Evolutionary conservation across 2,797 vertebrate genomes (phyloP).

Genomic region (Lepus oiostolus): DNA sequence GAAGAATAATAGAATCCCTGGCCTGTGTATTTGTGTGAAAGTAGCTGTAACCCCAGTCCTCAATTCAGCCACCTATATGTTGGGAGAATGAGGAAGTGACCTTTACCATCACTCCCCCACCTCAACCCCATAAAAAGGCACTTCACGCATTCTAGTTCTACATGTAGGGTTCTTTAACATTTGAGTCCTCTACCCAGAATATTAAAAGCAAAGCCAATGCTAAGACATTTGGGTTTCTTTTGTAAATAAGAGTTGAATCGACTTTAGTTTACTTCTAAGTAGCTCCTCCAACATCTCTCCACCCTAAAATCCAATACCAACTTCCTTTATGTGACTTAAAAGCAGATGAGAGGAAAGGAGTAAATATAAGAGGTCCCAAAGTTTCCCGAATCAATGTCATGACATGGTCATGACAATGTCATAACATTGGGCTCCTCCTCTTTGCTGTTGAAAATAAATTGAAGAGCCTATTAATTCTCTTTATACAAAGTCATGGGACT

Average conservation of each 20-base stretch:
- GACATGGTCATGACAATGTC: not conserved
- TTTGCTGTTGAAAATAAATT: not conserved
- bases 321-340: conserved; percentile 51
- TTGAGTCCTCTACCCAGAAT: not conserved
- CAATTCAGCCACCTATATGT: not conserved
- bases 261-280: not conserved
- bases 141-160: not conserved
- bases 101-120: not conserved
- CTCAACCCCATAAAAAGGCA: not conserved
- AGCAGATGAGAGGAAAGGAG: not conserved
- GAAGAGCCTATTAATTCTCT: conserved; percentile 32
- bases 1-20: not conserved
- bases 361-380: not conserved
- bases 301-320: not conserved
- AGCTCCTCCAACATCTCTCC: not conserved
- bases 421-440: not conserved
- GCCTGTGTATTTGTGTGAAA: not conserved
- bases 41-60: not conserved
- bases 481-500: not conserved
- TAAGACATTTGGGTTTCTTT: not conserved
- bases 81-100: not conserved
- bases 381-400: not conserved
- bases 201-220: not conserved
- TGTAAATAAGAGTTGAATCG: not conserved
- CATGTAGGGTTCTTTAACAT: not conserved